These are phyloP conservation scores for Abscondita cerata DNA, from an alignment of 2,888 invertebrate genomes.

Conservation along the genomic window DNA sequence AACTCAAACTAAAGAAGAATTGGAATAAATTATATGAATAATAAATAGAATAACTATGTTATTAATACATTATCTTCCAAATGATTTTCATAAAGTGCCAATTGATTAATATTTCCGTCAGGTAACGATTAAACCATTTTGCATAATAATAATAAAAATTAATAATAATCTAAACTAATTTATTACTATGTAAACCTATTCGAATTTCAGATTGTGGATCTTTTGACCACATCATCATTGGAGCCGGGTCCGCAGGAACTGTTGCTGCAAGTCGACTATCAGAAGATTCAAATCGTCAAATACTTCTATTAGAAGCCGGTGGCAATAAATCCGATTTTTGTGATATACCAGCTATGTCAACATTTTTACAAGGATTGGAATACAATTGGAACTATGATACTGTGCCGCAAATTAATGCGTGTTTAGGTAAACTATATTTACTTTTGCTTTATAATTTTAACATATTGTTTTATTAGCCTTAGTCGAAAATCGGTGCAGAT, in stretches of 20 bases:
- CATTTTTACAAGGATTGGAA: background rate
- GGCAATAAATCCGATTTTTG: constrained; percentile 68
- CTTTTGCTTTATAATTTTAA: no score
- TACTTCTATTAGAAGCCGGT: constrained; percentile 81
- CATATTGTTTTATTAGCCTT: constrained; percentile 10
- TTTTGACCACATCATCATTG: constrained; percentile 77
- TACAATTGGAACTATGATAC: constrained; percentile 9
- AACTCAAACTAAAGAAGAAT: no score
- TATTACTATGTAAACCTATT: no score
- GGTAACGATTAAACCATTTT: no score
- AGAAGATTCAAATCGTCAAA: constrained; percentile 79
- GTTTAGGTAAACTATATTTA: constrained; percentile 11
- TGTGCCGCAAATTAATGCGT: constrained; percentile 3
- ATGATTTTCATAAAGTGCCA: no score
- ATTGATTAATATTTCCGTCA: no score
- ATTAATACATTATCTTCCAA: no score
- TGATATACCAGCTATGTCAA: constrained; percentile 8
- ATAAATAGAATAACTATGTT: no score
- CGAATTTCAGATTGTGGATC: constrained; percentile 1
- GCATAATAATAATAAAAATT: no score
- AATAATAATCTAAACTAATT: no score
- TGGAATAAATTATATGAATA: no score
- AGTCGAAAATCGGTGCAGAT: background rate
- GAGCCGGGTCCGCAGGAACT: constrained; percentile 84
- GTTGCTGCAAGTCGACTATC: constrained; percentile 80